phyloP scores from a whole-genome alignment of 2,888 invertebrate species.

The Diadromus collaris region DNA sequence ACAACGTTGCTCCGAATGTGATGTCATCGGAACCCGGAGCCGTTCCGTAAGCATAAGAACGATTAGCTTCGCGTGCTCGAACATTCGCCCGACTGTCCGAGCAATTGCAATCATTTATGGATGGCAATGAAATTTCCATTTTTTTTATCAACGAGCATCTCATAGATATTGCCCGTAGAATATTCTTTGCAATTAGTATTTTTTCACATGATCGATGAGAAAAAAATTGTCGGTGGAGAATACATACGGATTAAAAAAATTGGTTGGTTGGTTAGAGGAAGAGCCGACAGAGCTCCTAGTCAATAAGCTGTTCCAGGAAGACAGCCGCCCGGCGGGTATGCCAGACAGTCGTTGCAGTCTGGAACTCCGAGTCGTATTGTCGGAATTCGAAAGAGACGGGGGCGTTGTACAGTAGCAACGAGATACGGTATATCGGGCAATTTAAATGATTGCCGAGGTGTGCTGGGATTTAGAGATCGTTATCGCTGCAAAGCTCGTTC shows the following conservation, averaged over 20 bases:
- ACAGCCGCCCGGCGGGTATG: background rate
- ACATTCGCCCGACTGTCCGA: background rate
- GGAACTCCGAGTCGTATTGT: background rate
- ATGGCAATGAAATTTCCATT: background rate
- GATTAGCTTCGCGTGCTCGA: constrained; percentile 22
- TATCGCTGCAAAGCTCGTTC: constrained; percentile 12
- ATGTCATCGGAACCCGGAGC: constrained; percentile 70
- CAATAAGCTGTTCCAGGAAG: background rate
- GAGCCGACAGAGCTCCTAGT: background rate
- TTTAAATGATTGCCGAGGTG: constrained; percentile 37
- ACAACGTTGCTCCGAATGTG: constrained; percentile 59
- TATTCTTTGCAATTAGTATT: background rate
- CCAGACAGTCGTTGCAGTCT: background rate
- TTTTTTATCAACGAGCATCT: background rate
- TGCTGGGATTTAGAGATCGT: constrained; percentile 31
- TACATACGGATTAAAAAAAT: background rate
- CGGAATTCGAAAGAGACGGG: constrained; percentile 1
- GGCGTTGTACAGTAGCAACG: constrained; percentile 37
- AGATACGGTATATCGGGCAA: constrained; percentile 20
- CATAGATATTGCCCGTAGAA: background rate
- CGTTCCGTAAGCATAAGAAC: constrained; percentile 32
- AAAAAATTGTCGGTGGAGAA: background rate
- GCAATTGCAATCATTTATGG: background rate
- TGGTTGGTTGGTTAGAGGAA: background rate
- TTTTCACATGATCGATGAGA: background rate